Base-by-base conservation (phyloP, 2,797 vertebrate species). In the Intellagama lesueurii region DNA sequence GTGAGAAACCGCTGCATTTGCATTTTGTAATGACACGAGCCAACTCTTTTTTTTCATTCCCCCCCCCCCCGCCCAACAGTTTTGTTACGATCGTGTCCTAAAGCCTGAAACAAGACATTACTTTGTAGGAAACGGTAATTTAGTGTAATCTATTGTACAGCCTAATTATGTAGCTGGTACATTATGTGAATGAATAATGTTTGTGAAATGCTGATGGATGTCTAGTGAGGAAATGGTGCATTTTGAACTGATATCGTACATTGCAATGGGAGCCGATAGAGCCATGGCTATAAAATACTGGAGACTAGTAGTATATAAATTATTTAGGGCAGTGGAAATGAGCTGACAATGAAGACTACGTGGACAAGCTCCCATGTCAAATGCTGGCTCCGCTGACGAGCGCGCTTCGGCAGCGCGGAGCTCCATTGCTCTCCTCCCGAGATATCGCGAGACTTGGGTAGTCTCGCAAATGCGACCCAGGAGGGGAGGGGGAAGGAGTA, bases 301-400 rank as follows among this genome's bases (percentile, higher is more conserved):
- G 35, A 85, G 72, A 35, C 35, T 77, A 77, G 47, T 28, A 70
- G 7, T 47, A 40, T 77, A 82, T 82, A 91, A 77, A 88, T 91
- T 88, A 91, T 91, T 91, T 70, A 91, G 60, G n/a, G 30, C 72
- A 47, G 47, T 69, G 70, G 87, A 88, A 91, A 81, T 85, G 87
- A 88, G 60, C n/a, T 91, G 69, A 75, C 83, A 88, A 24, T 64
- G 73, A 87, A 87, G 47, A 72, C 85, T 78, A 47, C 1, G 79
- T 77, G 78, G 44, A 81, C 76, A 88, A 70, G 24, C 49, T 82
- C 72, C 26, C 32, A 60, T 82, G 64, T 76, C 82, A 88, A 80
- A 85, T 49, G 30, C 9, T 14, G 52, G 40, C 40, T 40, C 40
- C 40, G 40, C 40, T 40, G 40, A 40, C 40, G 40, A 40, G 1